Conservation (phyloP, 2,797 vertebrate genomes). For the Mormyrops boulengeri region DNA sequence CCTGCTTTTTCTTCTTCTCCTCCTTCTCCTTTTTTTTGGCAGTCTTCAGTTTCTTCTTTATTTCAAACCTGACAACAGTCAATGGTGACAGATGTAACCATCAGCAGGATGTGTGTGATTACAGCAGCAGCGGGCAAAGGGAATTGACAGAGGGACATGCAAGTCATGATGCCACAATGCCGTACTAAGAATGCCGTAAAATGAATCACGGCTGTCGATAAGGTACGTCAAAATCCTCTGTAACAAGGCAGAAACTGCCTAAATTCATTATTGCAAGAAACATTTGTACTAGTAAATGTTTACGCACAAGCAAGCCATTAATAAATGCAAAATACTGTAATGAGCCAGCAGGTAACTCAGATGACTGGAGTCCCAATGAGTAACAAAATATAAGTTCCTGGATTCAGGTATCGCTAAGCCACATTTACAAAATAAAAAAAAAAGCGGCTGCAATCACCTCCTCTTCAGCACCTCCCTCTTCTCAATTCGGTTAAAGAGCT, state of each 20-base stretch:
- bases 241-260: not conserved
- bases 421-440: not conserved
- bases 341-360: not conserved
- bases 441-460: constrained; percentile 63
- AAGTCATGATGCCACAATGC: not conserved
- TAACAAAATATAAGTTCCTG: not conserved
- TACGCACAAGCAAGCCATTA: not conserved
- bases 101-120: not conserved
- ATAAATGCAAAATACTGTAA: not conserved
- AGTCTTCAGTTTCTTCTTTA: constrained; percentile 96
- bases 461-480: constrained; percentile 95
- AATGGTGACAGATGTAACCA: not conserved
- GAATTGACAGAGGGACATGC: not conserved
- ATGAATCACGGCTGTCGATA: not conserved
- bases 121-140: not conserved
- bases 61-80: constrained; percentile 82
- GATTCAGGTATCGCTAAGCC: not conserved
- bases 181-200: not conserved
- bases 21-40: constrained; percentile 98
- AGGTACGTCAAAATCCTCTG: not conserved
- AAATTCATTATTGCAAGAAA: not conserved
- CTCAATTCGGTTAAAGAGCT: constrained; percentile 95
- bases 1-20: constrained; percentile 97
- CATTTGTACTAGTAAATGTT: not conserved
- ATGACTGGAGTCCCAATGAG: not conserved